Base-by-base conservation (phyloP, 2,113 vertebrate species). In the Fulica atra region DNA sequence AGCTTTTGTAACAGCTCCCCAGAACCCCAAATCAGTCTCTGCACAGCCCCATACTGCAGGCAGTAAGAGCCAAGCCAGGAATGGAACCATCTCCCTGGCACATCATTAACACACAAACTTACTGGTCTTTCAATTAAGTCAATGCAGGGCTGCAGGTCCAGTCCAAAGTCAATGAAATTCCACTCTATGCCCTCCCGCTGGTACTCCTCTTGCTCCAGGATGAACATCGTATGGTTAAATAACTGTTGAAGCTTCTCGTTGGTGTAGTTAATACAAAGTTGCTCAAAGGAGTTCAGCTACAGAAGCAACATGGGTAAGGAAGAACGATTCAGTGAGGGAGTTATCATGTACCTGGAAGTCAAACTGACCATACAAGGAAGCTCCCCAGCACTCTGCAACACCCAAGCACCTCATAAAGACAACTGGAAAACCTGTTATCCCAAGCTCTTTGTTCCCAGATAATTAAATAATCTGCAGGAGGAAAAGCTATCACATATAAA, bases 211-310 rank as follows among this genome's bases (percentile, higher is more conserved):
- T 99, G 99, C 98, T 99, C 99, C 97, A 99, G 98, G 96, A 99
- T 98, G 97, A 99, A 99, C 99, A 99, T 99, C 74, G 99, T 99
- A 97, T 99, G 99, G 98, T 99, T 99, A 98, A 99, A 99, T 36
- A 99, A 98, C 96, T 99, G 99, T 98, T 99, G 99, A 76, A 99
- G 98, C 98, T 99, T 99, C 98, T 99, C 99, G 0, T 99, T 99
- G 96, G 99, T 99, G 97, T 99, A 99, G 98, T 99, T 99, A 98
- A 99, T 99, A 74, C 99, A 99, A 53, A 99, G 98, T 77, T 99
- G 99, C 95, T 99, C 99, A n/a, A 99, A 99, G 2, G 99, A 99
- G 98, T 99, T 99, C 95, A 99, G 86, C 99, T 99, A 50, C 9
- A 92, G 80, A 59, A 83, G 92, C 20, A 74, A 42, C 59, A 80